Base-by-base conservation (phyloP, 2,113 vertebrate genomes). In the Xenus cinereus region DNA sequence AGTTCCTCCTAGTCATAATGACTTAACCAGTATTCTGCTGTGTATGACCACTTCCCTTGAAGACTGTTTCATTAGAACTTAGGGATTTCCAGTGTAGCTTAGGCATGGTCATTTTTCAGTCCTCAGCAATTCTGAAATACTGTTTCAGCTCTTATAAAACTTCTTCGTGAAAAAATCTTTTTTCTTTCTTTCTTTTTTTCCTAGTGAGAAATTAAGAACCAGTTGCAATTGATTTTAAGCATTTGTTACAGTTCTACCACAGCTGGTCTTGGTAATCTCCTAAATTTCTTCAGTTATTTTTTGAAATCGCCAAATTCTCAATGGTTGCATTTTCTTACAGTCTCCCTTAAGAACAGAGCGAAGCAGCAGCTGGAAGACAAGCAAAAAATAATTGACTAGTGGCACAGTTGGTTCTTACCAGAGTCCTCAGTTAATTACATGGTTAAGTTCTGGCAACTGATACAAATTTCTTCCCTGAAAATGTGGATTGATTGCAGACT, bases 331-430 rank as follows among this genome's bases (percentile, higher is more conserved):
- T 94, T 95, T 81, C 87, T 69, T 74, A 14, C 48, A 74, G 67
- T 87, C 76, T 97, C 50, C 67, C 46, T 92, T 88, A 87, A 41
- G 59, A 96, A 94, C 51, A 95, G 87, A 93, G 33, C 86, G 78
- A 97, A 97, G 87, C 54, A 75, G 35, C 97, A 98, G 97, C 97
- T 98, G 97, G 94, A 97, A 96, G 78, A 94, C 54, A 93, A 76
- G 88, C 91, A 63, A 92, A 98, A 98, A 97, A 96, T 96, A 97
- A 97, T 97, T 97, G 96, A 95, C 93, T 97, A 92, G 95, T 97
- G 94, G 91, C 93, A 95, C 93, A 96, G 93, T 97, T 97, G 85
- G 50, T 97, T 97, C 97, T 98, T 97, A 98, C 97, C 97, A 98
- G 97, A 96, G 97, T 97, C 91, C 90, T 97, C 87, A 90, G 92